Percentiles rank a stretch among this genome's conserved stretches.
phyloP scores from a whole-genome alignment of 2,797 vertebrate genomes.

The Darevskia mixta region DNA sequence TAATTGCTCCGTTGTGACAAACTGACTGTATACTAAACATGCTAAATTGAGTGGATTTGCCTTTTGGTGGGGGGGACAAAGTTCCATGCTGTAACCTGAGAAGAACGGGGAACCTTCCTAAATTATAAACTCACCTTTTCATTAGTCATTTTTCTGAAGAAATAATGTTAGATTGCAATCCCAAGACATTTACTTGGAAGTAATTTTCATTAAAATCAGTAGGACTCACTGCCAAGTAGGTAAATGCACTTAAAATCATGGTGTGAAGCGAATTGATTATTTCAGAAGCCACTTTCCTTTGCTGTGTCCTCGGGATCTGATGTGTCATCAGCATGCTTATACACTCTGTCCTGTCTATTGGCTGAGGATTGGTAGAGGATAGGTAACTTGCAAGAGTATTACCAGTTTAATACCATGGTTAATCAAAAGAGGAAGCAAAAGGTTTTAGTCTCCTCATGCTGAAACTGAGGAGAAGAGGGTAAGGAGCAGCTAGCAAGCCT shows the following conservation, averaged over 20 bases:
- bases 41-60: neutral
- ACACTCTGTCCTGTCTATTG: neutral
- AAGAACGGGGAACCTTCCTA: neutral
- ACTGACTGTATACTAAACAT: neutral
- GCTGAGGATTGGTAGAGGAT: neutral
- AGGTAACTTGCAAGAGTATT: neutral
- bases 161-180: neutral
- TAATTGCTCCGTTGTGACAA: too few relatives aligned
- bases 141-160: neutral
- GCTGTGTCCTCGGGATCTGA: neutral
- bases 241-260: neutral
- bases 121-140: neutral
- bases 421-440: too few relatives aligned
- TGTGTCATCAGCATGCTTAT: neutral
- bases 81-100: neutral
- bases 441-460: too few relatives aligned
- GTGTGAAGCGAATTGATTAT: neutral
- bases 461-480: too few relatives aligned
- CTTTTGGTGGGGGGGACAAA: neutral
- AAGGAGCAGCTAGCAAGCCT: too few relatives aligned
- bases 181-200: neutral
- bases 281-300: neutral
- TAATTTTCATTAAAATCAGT: neutral
- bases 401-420: too few relatives aligned
- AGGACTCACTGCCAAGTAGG: neutral